Conservation (phyloP, 2,888 invertebrate species). For the Volucella bombylans region DNA sequence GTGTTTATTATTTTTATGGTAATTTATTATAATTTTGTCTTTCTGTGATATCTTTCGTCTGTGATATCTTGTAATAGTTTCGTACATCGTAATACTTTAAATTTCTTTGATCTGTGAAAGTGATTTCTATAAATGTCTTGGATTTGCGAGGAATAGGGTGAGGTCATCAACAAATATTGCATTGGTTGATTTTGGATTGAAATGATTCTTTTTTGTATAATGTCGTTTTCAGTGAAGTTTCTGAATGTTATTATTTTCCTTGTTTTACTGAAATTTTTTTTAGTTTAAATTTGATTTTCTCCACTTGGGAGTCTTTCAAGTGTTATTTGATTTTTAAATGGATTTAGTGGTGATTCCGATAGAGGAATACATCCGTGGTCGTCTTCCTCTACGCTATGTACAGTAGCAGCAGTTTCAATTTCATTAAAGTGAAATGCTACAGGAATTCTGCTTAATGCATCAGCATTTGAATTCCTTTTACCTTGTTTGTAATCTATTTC, state of each 20-base stretch:
- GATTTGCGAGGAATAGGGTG: constrained; percentile 26
- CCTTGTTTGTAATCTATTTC: too few relatives aligned
- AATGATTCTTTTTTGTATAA: constrained; percentile 9
- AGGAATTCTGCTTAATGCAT: too few relatives aligned
- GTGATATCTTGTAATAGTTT: constrained; percentile 26
- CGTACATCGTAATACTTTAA: constrained; percentile 22
- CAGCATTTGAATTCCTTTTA: too few relatives aligned
- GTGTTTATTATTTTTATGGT: constrained; percentile 39
- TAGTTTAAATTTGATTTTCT: too few relatives aligned
- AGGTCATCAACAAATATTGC: neutral
- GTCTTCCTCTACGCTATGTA: too few relatives aligned
- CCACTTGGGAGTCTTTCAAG: too few relatives aligned
- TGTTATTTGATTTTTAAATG: too few relatives aligned
- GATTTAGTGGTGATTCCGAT: too few relatives aligned
- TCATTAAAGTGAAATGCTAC: too few relatives aligned
- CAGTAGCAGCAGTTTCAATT: too few relatives aligned
- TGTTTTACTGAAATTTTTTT: too few relatives aligned
- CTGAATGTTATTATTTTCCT: constrained; percentile 16
- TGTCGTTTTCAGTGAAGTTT: constrained; percentile 10
- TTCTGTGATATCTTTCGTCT: constrained; percentile 9
- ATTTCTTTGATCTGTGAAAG: constrained; percentile 21
- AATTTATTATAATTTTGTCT: constrained; percentile 16
- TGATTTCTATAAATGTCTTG: constrained; percentile 36
- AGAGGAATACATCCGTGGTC: too few relatives aligned
- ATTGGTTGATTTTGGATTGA: constrained; percentile 5